phyloP scores from a whole-genome alignment of 2,113 vertebrate genomes.

The Tachycineta bicolor region DNA sequence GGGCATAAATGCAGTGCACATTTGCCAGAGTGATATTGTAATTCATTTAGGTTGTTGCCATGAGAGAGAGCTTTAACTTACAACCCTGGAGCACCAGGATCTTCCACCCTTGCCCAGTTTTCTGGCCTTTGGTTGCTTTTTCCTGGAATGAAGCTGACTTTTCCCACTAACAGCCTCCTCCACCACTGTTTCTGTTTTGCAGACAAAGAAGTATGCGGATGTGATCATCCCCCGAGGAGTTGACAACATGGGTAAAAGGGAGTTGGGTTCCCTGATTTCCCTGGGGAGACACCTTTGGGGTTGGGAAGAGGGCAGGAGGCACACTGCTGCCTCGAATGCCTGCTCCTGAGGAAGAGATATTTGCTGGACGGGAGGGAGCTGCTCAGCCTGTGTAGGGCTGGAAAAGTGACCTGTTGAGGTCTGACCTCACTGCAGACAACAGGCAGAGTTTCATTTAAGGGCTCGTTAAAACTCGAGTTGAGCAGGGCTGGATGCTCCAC shows the following conservation, averaged over 20 bases:
- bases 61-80: background rate
- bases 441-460: background rate
- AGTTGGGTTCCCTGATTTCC: background rate
- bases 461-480: background rate
- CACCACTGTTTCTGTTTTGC: slow-evolving; percentile 27
- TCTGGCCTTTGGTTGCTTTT: background rate
- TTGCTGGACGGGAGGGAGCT: background rate
- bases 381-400: background rate
- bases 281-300: background rate
- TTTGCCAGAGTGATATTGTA: background rate
- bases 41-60: background rate
- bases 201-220: slow-evolving; percentile 98
- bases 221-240: slow-evolving; percentile 97
- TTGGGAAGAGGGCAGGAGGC: background rate
- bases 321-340: fast-evolving
- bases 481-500: background rate
- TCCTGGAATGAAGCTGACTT: background rate
- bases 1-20: background rate
- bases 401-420: background rate
- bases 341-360: background rate
- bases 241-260: slow-evolving; percentile 94
- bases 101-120: background rate
- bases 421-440: background rate
- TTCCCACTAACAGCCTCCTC: background rate
- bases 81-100: background rate